Evolutionary conservation across 2,113 vertebrate species (phyloP).

Genomic region (Protobothrops flavoviridis): DNA sequence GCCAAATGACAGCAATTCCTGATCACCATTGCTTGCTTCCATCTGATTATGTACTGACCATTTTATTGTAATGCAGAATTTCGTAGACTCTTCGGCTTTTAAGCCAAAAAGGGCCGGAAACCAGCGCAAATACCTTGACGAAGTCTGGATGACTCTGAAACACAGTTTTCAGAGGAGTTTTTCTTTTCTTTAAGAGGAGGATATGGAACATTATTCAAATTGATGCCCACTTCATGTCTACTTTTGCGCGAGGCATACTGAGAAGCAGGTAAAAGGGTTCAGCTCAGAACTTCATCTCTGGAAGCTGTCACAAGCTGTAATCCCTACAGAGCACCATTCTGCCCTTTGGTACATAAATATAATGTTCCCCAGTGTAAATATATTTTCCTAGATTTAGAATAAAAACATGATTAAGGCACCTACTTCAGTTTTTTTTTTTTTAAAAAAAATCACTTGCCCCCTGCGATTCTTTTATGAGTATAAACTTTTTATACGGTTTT

Average conservation of each 20-base stretch:
- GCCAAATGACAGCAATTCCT: conserved; percentile 27
- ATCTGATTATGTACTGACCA: not conserved
- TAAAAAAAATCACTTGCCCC: conserved; percentile 13
- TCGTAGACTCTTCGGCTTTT: conserved; percentile 14
- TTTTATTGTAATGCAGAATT: conserved; percentile 2
- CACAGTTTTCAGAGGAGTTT: conserved; percentile 2
- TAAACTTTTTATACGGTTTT: conserved; percentile 27
- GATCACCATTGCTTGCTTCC: conserved; percentile 21
- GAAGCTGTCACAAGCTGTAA: not conserved
- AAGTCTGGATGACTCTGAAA: conserved; percentile 43
- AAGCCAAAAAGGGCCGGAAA: conserved; percentile 4
- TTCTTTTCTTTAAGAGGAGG: not conserved
- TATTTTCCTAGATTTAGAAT: conserved; percentile 28
- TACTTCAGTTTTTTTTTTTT: not conserved
- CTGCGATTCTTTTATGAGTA: not conserved
- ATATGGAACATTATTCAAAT: conserved; percentile 40
- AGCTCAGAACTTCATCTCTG: not conserved
- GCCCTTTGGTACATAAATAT: conserved; percentile 21
- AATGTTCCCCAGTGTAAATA: conserved; percentile 54
- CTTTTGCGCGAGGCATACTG: conserved; percentile 45
- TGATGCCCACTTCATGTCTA: conserved; percentile 23
- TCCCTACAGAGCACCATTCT: not conserved
- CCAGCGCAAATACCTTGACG: conserved; percentile 49
- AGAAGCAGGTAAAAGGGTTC: conserved; percentile 45
- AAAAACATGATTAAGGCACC: conserved; percentile 61